These are phyloP conservation scores for Cotesia vestalis DNA, from an alignment of 1,140 invertebrate genomes.

Conservation along the genomic window DNA sequence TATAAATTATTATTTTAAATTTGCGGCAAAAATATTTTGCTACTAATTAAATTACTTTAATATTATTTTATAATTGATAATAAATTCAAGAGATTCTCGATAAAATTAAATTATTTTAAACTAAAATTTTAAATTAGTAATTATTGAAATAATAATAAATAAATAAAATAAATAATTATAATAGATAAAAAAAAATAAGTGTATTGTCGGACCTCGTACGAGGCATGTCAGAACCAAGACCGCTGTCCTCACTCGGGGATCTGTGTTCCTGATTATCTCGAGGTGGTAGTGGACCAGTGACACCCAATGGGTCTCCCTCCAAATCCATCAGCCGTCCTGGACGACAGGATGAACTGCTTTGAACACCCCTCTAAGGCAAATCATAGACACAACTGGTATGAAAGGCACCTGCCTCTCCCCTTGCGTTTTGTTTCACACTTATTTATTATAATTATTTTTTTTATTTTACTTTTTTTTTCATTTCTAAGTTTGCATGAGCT, in stretches of 20 bases:
- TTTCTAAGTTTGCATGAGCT: constrained; percentile 40
- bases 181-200: neutral
- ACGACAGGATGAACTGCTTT: constrained; percentile 54
- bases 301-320: constrained; percentile 69
- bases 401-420: constrained; percentile 26
- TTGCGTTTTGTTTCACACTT: too few species aligned
- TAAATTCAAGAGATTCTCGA: too few species aligned
- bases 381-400: constrained; percentile 56
- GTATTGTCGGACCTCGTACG: constrained; percentile 65
- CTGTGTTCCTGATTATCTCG: constrained; percentile 72
- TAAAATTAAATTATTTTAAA: too few species aligned
- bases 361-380: constrained; percentile 61
- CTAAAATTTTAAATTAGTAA: too few species aligned
- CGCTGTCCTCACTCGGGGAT: constrained; percentile 85
- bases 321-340: constrained; percentile 69
- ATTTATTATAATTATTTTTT: constrained; percentile 6
- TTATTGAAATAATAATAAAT: neutral
- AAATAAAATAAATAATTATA: neutral
- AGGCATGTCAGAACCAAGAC: constrained; percentile 78
- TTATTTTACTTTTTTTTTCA: constrained; percentile 28
- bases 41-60: too few species aligned
- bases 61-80: too few species aligned
- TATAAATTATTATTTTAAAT: too few species aligned
- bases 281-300: constrained; percentile 58
- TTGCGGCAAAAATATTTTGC: too few species aligned